Base-by-base conservation (phyloP, 2,113 vertebrate genomes). In the Thymallus thymallus region DNA sequence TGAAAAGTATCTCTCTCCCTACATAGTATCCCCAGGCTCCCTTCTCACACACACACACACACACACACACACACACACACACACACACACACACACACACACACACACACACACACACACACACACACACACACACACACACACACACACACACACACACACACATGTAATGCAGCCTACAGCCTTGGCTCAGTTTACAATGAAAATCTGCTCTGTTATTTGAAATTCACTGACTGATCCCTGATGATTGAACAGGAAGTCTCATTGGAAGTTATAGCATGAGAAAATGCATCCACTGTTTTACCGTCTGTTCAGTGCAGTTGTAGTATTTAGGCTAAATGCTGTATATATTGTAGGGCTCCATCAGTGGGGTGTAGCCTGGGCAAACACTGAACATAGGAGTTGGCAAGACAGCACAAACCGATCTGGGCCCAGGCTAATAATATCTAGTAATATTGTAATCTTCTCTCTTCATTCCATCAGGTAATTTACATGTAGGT, bases 1-100 rank as follows among this genome's bases (percentile, higher is more conserved):
- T 41, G 35, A 1, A 41, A 41, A 18, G 13, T 51, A 18, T 51
- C 46, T 51, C 3, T 48, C 46, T 60, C 56, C n/a, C n/a, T 60
- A 22, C 56, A 22, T 60, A 10, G 56, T 79, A 60, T 85, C 81
- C 82, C 82, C 77, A 63, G 82, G 79, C 29, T 85, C 85, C 74
- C 71, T 26, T 58, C 13, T 14, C 46, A 18, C 46, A 51, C 46
- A 51, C 35, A 41, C 35, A 51, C 26, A 41, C 35, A 26, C 26
- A 26, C 26, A 26, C 26, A 26, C 26, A 26, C 26, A 26, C 26
- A 26, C 26, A 26, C 26, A 26, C 26, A 26, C 26, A 26, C 26
- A 26, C 26, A 26, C 26, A 26, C 26, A 26, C 26, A 26, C 26
- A 26, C 26, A 26, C 26, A 26, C 26, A 26, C 26, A 26, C 26